Evolutionary conservation across 2,888 invertebrate species (phyloP).

Genomic region (Nephrotoma appendiculata): DNA sequence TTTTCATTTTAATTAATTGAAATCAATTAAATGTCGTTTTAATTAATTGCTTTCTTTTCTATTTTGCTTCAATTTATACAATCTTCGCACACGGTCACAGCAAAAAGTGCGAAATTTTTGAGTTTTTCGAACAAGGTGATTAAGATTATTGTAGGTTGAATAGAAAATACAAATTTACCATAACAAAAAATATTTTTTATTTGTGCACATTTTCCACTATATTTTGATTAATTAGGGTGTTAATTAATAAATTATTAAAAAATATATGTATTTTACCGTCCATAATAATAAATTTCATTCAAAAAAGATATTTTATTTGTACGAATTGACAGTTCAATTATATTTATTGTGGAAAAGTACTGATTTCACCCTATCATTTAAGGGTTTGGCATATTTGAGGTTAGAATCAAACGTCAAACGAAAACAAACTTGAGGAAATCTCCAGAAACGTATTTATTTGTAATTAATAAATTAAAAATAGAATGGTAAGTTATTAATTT

Average conservation of each 20-base stretch:
- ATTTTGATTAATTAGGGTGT: not conserved
- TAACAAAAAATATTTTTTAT: not conserved
- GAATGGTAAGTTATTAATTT: not conserved
- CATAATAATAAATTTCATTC: not conserved
- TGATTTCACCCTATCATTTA: not conserved
- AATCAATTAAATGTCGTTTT: not conserved
- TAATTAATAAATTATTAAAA: not conserved
- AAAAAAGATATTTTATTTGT: not conserved
- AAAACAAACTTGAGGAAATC: not conserved
- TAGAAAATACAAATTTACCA: not conserved
- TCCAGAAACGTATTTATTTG: not conserved
- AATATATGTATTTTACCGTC: not conserved
- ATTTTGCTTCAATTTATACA: not conserved
- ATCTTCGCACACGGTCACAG: not conserved
- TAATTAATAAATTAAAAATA: not conserved
- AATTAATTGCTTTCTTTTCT: not conserved
- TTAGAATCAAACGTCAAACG: not conserved
- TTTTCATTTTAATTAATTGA: not conserved
- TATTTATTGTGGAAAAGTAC: not conserved
- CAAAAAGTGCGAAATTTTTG: not conserved
- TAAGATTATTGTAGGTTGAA: not conserved
- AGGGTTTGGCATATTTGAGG: not conserved
- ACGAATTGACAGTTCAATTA: not conserved
- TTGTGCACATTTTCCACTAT: not conserved
- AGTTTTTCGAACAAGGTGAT: not conserved